A percentile compares a stretch with the other conserved stretches of the same genome.
Conservation (phyloP, 2,113 vertebrate genomes). For the Eidolon helvum region DNA sequence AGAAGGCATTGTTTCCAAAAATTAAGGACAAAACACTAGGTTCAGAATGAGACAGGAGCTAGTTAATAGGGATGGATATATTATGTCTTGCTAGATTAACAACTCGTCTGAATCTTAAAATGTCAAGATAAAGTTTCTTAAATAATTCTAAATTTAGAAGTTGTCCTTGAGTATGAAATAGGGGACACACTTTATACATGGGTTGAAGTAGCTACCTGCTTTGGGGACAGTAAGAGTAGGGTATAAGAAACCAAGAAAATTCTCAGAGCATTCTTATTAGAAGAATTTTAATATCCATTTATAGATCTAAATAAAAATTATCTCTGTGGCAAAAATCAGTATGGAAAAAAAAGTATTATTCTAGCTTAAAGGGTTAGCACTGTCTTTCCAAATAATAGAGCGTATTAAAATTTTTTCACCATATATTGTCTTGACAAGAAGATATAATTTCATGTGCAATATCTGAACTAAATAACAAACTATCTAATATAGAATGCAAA, state of each 20-base stretch:
- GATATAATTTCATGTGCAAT: neutral
- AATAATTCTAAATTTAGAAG: neutral
- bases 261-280: neutral
- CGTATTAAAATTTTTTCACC: neutral
- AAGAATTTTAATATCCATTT: neutral
- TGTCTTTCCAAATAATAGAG: neutral
- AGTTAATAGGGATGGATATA: neutral
- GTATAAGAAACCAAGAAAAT: neutral
- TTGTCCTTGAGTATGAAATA: neutral
- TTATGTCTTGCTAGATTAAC: neutral
- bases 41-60: neutral
- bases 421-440: neutral
- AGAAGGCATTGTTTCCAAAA: neutral
- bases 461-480: neutral
- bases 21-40: neutral
- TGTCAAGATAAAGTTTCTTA: neutral
- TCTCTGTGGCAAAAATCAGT: neutral
- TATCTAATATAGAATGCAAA: neutral
- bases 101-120: neutral
- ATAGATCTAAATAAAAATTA: neutral
- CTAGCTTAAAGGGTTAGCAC: neutral
- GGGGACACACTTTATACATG: neutral
- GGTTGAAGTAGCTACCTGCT: neutral
- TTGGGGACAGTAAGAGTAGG: neutral
- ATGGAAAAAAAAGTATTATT: neutral